phyloP scores from a whole-genome alignment of 2,797 vertebrate genomes.

The Anguilla anguilla region DNA sequence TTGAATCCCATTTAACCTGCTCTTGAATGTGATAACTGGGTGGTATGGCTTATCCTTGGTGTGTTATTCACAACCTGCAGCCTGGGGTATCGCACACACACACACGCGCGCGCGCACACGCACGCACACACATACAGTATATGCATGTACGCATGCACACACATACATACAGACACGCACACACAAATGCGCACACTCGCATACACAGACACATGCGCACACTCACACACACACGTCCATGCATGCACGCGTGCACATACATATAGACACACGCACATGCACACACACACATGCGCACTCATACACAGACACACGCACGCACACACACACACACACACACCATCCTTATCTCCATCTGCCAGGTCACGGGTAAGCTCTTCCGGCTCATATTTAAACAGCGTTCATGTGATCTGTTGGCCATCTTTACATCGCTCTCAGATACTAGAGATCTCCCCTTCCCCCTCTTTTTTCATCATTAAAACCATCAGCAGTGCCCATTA shows the following conservation, averaged over 20 bases:
- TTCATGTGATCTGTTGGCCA: neutral
- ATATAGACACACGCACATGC: too few species aligned
- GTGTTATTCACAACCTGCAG: neutral
- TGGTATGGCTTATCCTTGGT: neutral
- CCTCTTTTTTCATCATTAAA: too few species aligned
- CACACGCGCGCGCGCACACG: too few species aligned
- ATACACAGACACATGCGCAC: too few species aligned
- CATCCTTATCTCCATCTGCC: neutral
- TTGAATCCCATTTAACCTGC: constrained; percentile 3
- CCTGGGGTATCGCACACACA: too few species aligned
- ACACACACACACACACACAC: too few species aligned
- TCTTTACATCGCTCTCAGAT: neutral
- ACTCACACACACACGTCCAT: neutral
- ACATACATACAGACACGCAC: neutral
- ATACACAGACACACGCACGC: neutral
- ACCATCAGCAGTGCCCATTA: neutral
- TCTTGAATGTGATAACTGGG: neutral
- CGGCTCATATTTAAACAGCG: neutral
- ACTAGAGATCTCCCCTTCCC: neutral
- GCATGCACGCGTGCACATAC: too few species aligned
- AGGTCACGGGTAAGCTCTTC: neutral
- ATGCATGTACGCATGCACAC: too few species aligned
- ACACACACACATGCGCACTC: too few species aligned
- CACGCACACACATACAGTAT: neutral
- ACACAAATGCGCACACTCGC: neutral